phyloP scores from a whole-genome alignment of 2,113 vertebrate species.

The Amphiprion ocellaris region DNA sequence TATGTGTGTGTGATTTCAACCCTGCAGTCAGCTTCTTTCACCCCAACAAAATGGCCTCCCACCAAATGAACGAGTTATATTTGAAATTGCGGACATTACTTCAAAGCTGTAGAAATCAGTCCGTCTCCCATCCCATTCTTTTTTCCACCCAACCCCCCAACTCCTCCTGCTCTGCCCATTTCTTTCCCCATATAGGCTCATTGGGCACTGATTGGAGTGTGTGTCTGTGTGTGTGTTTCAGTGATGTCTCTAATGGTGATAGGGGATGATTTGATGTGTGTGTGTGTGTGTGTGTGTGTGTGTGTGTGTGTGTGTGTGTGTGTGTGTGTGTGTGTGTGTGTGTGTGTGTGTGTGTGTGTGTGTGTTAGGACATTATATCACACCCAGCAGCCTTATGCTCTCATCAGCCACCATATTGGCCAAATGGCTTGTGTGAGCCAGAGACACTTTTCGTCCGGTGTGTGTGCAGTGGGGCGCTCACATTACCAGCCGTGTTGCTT shows the following conservation, averaged over 20 bases:
- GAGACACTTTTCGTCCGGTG: conserved; percentile 16
- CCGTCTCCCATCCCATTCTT: conserved; percentile 19
- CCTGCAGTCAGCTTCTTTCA: background rate
- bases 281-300: conserved; percentile 49
- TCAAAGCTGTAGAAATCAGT: conserved; percentile 57
- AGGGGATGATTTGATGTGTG: conserved; percentile 50
- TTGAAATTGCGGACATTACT: conserved; percentile 48
- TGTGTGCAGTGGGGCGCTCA: background rate
- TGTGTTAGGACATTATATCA: conserved; percentile 61
- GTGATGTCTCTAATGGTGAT: conserved; percentile 55
- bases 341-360: conserved; percentile 36
- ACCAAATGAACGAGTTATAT: conserved; percentile 36
- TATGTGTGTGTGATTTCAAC: background rate
- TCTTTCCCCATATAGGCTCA: conserved; percentile 61
- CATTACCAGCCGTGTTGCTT: conserved; percentile 13
- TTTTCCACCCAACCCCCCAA: background rate
- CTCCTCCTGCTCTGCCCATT: conserved; percentile 43
- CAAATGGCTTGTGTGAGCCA: conserved; percentile 57
- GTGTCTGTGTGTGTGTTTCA: conserved; percentile 23
- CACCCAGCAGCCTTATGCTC: conserved; percentile 56
- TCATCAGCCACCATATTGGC: conserved; percentile 54
- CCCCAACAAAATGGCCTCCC: conserved; percentile 39
- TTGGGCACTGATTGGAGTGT: conserved; percentile 60
- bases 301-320: conserved; percentile 31
- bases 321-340: conserved; percentile 48